These are phyloP conservation scores for Chrysemys picta DNA, from an alignment of 2,113 vertebrate genomes.

Conservation along the genomic window DNA sequence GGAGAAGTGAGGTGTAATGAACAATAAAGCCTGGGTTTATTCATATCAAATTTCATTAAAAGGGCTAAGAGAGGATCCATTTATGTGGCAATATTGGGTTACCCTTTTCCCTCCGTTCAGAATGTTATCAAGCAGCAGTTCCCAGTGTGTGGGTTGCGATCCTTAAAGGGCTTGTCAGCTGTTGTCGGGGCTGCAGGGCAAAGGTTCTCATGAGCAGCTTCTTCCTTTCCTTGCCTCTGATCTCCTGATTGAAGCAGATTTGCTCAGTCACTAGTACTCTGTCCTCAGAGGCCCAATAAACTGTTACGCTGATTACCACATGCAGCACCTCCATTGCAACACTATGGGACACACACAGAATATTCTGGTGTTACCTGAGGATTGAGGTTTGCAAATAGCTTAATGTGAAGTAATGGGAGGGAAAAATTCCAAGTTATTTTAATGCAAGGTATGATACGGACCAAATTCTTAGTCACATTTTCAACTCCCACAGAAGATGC, in stretches of 20 bases:
- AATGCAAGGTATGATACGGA: background rate
- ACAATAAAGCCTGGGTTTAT: background rate
- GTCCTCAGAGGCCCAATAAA: background rate
- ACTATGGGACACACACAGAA: background rate
- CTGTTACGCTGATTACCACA: too few relatives aligned
- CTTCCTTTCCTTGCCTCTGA: background rate
- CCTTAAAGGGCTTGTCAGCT: too few relatives aligned
- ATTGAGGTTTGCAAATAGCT: background rate
- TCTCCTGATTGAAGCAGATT: background rate
- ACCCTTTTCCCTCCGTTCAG: too few relatives aligned
- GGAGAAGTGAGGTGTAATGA: background rate
- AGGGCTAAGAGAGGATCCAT: background rate
- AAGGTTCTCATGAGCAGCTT: background rate
- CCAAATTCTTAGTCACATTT: background rate
- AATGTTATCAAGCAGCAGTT: too few relatives aligned
- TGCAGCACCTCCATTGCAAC: too few relatives aligned
- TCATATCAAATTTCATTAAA: background rate
- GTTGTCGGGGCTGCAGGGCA: too few relatives aligned
- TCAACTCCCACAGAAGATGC: too few relatives aligned
- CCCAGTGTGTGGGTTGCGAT: too few relatives aligned
- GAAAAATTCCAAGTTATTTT: slow-evolving; percentile 22
- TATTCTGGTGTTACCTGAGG: fast-evolving
- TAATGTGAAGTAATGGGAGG: fast-evolving
- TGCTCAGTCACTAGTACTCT: background rate
- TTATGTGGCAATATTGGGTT: fast-evolving